A percentile compares a stretch with the other conserved stretches of the same genome.
These are phyloP conservation scores for Meandrusa payeni DNA, from an alignment of 2,888 invertebrate species.

Conservation along the genomic window DNA sequence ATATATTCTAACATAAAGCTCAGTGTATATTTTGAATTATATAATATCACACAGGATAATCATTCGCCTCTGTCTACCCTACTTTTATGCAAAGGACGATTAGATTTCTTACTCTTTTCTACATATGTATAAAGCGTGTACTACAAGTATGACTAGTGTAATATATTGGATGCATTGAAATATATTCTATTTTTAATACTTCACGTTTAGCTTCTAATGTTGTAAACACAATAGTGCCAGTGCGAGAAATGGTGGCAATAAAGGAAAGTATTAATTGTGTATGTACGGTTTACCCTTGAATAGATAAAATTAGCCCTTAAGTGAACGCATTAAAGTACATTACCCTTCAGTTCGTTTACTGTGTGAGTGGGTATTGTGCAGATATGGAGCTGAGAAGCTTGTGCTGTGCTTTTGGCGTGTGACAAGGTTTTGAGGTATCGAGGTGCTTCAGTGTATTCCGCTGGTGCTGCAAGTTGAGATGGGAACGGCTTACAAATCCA, in stretches of 20 bases:
- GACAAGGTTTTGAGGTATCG: slow-evolving; percentile 13
- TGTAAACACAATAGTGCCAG: slow-evolving; percentile 43
- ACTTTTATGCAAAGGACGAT: slow-evolving; percentile 15
- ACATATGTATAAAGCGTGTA: slow-evolving; percentile 20
- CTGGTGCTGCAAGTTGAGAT: slow-evolving; percentile 50
- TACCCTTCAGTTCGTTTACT: slow-evolving; percentile 21
- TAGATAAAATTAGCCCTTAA: slow-evolving; percentile 48
- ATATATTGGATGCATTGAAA: slow-evolving; percentile 54
- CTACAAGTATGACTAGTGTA: slow-evolving; percentile 38
- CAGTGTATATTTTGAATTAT: too few species aligned
- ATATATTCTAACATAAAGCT: too few species aligned
- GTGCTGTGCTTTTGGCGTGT: slow-evolving; percentile 25
- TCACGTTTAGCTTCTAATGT: slow-evolving; percentile 53
- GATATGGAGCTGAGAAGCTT: slow-evolving; percentile 15
- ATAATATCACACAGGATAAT: background rate
- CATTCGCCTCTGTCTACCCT: slow-evolving; percentile 13
- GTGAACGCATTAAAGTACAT: slow-evolving; percentile 55
- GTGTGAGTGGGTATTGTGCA: slow-evolving; percentile 22
- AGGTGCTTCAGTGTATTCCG: slow-evolving; percentile 57
- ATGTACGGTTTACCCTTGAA: slow-evolving; percentile 25
- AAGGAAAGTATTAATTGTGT: slow-evolving; percentile 56
- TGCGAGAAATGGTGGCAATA: slow-evolving; percentile 51
- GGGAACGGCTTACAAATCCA: slow-evolving; percentile 15
- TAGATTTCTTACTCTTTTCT: slow-evolving; percentile 24
- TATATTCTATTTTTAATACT: slow-evolving; percentile 70